Conservation (phyloP, 2,797 vertebrate species). For the Acipenser transmontanus region DNA sequence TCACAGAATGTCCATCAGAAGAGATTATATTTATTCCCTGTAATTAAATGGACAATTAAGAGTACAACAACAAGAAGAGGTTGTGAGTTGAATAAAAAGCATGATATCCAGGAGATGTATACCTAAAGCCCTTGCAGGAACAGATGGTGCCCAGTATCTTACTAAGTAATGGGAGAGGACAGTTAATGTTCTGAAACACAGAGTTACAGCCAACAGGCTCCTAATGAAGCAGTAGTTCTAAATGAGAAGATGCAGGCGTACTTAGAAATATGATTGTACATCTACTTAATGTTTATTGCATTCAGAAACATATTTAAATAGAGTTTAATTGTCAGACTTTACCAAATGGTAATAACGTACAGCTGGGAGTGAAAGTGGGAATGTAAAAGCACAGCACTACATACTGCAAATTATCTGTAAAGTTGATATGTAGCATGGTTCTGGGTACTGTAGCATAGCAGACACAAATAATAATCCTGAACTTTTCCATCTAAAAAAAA, state of each 20-base stretch:
- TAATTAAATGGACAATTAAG: constrained; percentile 71
- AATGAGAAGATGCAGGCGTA: constrained; percentile 35
- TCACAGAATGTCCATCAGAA: constrained; percentile 49
- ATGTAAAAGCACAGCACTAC: background rate
- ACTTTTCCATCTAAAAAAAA: background rate
- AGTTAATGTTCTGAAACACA: constrained; percentile 73
- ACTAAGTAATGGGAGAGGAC: constrained; percentile 73
- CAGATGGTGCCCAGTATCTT: constrained; percentile 73
- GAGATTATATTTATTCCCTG: constrained; percentile 70
- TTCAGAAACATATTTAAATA: constrained; percentile 14
- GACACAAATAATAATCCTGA: background rate
- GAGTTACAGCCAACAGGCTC: constrained; percentile 43
- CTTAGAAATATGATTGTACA: constrained; percentile 20
- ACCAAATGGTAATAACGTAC: constrained; percentile 25
- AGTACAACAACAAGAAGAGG: constrained; percentile 61
- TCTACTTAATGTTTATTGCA: constrained; percentile 14
- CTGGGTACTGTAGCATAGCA: background rate
- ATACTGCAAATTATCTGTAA: constrained; percentile 1
- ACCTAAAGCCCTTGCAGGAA: constrained; percentile 64
- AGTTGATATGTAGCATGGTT: too few relatives aligned
- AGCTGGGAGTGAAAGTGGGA: constrained; percentile 11
- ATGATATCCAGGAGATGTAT: constrained; percentile 63
- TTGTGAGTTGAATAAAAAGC: constrained; percentile 72
- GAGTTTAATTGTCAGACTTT: constrained; percentile 26
- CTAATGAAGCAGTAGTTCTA: constrained; percentile 48